phyloP scores from a whole-genome alignment of 2,888 invertebrate genomes.

The Lumbricus terrestris region DNA sequence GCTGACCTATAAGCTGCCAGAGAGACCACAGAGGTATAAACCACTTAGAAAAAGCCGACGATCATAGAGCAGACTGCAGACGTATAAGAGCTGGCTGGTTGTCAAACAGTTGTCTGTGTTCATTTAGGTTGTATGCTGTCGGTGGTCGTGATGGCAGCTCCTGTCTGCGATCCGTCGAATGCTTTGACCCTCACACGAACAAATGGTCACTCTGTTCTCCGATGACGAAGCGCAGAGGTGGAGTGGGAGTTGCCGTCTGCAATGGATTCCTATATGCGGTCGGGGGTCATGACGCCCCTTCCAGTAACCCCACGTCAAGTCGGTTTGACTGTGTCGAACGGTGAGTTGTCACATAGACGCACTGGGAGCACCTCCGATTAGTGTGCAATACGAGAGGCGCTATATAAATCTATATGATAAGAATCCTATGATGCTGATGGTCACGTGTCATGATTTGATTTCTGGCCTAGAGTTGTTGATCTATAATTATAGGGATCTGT shows the following conservation, averaged over 20 bases:
- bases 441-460: not conserved
- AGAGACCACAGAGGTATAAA: too few relatives aligned
- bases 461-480: too few relatives aligned
- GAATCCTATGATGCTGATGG: too few relatives aligned
- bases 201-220: conserved; percentile 82
- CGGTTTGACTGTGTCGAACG: conserved; percentile 87
- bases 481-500: too few relatives aligned
- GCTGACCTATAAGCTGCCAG: too few relatives aligned
- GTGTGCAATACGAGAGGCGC: too few relatives aligned
- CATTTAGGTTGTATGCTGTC: conserved; percentile 81
- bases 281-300: conserved; percentile 90
- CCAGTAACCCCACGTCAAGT: conserved; percentile 77
- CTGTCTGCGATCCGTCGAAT: conserved; percentile 85
- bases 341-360: conserved; percentile 61
- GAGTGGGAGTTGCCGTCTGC: conserved; percentile 86
- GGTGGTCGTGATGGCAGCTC: conserved; percentile 89
- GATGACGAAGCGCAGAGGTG: conserved; percentile 81
- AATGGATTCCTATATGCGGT: conserved; percentile 86
- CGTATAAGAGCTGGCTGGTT: not conserved
- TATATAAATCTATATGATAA: too few relatives aligned
- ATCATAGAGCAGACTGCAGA: too few relatives aligned
- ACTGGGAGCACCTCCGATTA: too few relatives aligned
- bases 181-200: conserved; percentile 76
- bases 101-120: too few relatives aligned
- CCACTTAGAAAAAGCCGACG: too few relatives aligned